A percentile compares a stretch with the other conserved stretches of the same genome.
Conservation (phyloP, 30 jellyfish, hydroid and myxozoan species). For the Pseudorhiza aurosa region DNA sequence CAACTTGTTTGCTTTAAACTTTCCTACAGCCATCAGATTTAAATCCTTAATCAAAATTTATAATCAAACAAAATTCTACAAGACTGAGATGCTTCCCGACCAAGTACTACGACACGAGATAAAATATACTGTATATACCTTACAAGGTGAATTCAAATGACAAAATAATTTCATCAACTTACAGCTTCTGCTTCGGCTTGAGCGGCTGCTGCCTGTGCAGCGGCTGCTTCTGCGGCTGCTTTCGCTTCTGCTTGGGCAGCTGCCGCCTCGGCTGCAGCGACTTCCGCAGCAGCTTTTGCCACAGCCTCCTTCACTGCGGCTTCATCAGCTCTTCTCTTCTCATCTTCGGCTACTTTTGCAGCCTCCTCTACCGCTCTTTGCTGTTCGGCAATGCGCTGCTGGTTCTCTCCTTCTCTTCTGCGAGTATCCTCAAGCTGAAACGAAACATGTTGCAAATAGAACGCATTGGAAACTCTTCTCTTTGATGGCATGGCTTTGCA, state of each 20-base stretch:
- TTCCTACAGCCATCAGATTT: too few relatives aligned
- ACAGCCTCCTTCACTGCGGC: constrained; percentile 63
- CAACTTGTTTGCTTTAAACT: too few relatives aligned
- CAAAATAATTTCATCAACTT: neutral
- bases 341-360: constrained; percentile 54
- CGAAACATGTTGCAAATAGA: neutral
- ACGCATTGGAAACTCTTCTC: too few relatives aligned
- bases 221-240: constrained; percentile 63
- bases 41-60: too few relatives aligned
- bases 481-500: too few relatives aligned
- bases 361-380: constrained; percentile 59
- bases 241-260: constrained; percentile 55
- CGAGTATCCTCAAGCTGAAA: constrained; percentile 85
- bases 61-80: too few relatives aligned
- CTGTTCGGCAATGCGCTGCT: constrained; percentile 55
- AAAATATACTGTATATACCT: too few relatives aligned
- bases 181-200: constrained; percentile 62
- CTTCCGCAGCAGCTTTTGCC: constrained; percentile 61
- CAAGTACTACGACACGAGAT: too few relatives aligned
- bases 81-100: too few relatives aligned
- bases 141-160: too few relatives aligned
- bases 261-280: constrained; percentile 52
- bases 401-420: constrained; percentile 80
- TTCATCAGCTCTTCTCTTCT: constrained; percentile 40
- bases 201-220: constrained; percentile 68